Conservation (phyloP, 2,113 vertebrate species). For the Gallinago undulata region DNA sequence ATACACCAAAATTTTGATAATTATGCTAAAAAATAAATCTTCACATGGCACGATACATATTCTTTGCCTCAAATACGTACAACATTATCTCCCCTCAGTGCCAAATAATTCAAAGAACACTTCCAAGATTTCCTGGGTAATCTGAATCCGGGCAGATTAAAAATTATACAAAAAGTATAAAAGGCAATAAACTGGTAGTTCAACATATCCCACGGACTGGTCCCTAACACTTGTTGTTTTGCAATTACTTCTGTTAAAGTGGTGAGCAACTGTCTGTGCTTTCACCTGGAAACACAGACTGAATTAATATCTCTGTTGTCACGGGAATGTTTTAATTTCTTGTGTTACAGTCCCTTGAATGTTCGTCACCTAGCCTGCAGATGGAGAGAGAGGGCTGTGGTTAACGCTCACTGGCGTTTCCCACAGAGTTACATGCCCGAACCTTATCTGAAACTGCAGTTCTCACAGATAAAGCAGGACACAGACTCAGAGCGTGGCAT, state of each 20-base stretch:
- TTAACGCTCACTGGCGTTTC: rapidly evolving
- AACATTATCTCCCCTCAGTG: not conserved
- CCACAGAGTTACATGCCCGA: rapidly evolving
- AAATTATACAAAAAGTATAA: not conserved
- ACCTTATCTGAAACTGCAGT: not conserved
- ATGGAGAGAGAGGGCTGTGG: not conserved
- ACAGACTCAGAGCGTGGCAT: rapidly evolving
- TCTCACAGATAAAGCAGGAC: not conserved
- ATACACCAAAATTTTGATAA: not conserved
- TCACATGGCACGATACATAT: not conserved
- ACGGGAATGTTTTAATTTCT: not conserved
- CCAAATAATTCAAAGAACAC: not conserved
- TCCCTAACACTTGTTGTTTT: not conserved
- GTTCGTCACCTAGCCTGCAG: not conserved
- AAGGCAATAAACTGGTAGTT: not conserved
- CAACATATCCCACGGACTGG: rapidly evolving
- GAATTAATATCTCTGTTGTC: not conserved
- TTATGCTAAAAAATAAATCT: not conserved
- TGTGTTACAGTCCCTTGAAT: not conserved
- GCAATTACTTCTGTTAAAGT: not conserved
- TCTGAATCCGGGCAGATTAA: not conserved
- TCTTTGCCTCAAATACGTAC: not conserved
- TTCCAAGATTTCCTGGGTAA: not conserved
- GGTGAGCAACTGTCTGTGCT: rapidly evolving
- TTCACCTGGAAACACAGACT: not conserved